Evolutionary conservation across 2,113 vertebrate species (phyloP), one percentile per base, ranked within the genome.

Genomic region (Beaufortia kweichowensis): DNA sequence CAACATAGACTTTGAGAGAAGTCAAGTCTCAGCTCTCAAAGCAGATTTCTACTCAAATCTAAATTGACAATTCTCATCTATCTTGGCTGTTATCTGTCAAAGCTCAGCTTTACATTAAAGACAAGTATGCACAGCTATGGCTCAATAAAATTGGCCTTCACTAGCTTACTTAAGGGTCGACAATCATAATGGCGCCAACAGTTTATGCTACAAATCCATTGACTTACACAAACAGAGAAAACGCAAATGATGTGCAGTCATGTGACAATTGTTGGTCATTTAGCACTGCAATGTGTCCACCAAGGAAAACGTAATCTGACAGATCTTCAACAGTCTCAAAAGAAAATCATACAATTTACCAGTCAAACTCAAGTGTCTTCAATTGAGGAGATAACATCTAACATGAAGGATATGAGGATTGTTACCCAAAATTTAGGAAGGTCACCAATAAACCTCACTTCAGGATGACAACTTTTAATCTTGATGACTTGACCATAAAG

Each of bases 1-100:
- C 82, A 48, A 55, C 57, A 29, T 70, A 63, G 70, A 53, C 76
- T 57, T 29, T 41, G 53, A 80, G 84, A 87, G 88, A 85, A 89
- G 79, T 39, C 43, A 4, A n/a, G 24, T 46, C 66, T 57, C 26
- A 72, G 48, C 76, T 53, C 33, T 12, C 23, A 6, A 33, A 3
- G 15, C 26, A n/a, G 15, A 1, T 31, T 12, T 59, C 31, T 50
- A 75, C 75, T 68, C 33, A 31, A 26, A 50, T 43, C 46, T 31
- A 62, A 78, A 43, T 12, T 14, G 5, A 48, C 10, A 46, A 78
- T 41, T 17, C 12, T 21, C 14, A 35, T 57, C 21, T n/a, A 33
- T 65, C 43, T 67, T 29, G 43, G 43, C 24, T 48, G 9, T 50
- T 67, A 67, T 50, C 43, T 48, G 26, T 48, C 64, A 19, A 28